Percentiles rank a stretch among this genome's conserved stretches.
Conservation (phyloP, 2,797 vertebrate genomes). For the Chelonia mydas region DNA sequence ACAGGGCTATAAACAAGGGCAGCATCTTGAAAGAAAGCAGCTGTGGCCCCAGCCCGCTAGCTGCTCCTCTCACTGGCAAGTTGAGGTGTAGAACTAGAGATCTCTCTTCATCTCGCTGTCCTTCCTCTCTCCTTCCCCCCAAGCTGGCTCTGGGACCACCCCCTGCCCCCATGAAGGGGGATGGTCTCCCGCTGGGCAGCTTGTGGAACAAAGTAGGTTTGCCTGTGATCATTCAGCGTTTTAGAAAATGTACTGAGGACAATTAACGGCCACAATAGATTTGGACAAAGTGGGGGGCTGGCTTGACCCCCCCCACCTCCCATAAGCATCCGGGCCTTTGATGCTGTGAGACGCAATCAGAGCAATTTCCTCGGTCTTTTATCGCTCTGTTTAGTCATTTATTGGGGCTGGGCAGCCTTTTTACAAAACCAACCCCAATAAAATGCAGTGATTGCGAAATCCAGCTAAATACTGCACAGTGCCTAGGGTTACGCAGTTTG, state of each 20-base stretch:
- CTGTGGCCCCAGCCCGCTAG: neutral
- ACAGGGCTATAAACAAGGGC: neutral
- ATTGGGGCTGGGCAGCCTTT: neutral
- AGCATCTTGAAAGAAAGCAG: neutral
- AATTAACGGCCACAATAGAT: neutral
- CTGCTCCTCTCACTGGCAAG: too few relatives aligned
- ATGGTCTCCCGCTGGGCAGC: neutral
- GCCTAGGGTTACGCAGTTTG: neutral
- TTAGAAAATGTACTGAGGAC: neutral
- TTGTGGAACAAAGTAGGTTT: neutral
- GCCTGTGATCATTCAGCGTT: neutral
- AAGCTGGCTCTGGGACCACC: neutral
- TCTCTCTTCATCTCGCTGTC: neutral
- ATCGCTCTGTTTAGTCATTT: neutral
- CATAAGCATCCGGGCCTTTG: accelerated
- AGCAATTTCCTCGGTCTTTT: neutral
- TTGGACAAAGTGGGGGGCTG: neutral
- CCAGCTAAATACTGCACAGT: accelerated
- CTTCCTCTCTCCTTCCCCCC: neutral
- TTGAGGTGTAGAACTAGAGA: too few relatives aligned
- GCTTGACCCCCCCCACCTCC: neutral
- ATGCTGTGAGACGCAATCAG: accelerated
- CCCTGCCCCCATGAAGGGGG: neutral
- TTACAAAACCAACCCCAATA: neutral
- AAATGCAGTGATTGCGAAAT: neutral